A percentile compares a stretch with the other conserved stretches of the same genome.
These are phyloP conservation scores for Marasmarcha lunaedactyla DNA, from an alignment of 2,888 invertebrate genomes.

Conservation along the genomic window DNA sequence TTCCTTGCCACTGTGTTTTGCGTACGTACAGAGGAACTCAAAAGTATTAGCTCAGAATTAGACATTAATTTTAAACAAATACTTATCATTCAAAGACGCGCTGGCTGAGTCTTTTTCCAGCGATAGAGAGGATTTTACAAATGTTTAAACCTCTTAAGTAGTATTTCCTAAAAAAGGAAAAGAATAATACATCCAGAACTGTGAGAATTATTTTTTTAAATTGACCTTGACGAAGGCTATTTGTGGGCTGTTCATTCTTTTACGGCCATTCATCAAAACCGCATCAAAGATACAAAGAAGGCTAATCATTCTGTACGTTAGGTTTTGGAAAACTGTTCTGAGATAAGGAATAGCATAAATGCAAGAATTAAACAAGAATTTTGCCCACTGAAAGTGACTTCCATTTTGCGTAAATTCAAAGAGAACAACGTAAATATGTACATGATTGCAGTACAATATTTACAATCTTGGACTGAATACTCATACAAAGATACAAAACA, in stretches of 20 bases:
- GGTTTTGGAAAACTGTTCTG: constrained; percentile 9
- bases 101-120: constrained; percentile 7
- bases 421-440: constrained; percentile 10
- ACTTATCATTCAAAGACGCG: constrained; percentile 9
- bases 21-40: constrained; percentile 8
- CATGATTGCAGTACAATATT: constrained; percentile 11
- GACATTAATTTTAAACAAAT: constrained; percentile 7
- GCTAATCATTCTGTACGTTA: constrained; percentile 8
- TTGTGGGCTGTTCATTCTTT: constrained; percentile 1
- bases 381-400: constrained; percentile 9
- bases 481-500: constrained; percentile 10
- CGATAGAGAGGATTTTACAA: constrained; percentile 6
- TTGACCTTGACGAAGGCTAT: constrained; percentile 7
- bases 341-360: constrained; percentile 8
- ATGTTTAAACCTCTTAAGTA: constrained; percentile 6
- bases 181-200: constrained; percentile 8
- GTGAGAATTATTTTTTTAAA: constrained; percentile 7
- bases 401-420: constrained; percentile 9
- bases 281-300: neutral
- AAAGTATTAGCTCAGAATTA: constrained; percentile 7
- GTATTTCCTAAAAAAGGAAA: constrained; percentile 5
- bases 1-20: constrained; percentile 6
- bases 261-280: too few species aligned
- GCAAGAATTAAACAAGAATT: constrained; percentile 7
- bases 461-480: constrained; percentile 11